phyloP scores from a whole-genome alignment of 2,888 invertebrate genomes.

The Empis livida region DNA sequence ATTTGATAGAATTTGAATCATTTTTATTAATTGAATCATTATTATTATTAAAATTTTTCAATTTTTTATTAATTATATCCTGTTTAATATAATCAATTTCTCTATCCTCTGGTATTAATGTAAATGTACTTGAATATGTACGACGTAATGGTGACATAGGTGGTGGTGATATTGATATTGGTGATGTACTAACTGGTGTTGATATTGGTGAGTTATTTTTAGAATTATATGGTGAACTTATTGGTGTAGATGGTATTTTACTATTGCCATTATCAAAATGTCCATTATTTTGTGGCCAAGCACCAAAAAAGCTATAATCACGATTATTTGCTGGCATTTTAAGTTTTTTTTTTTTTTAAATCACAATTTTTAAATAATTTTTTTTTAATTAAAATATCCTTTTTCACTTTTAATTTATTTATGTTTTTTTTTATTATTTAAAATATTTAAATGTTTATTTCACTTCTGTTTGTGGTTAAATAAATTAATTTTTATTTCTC shows the following conservation, averaged over 20 bases:
- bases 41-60: too few species aligned
- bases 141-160: conserved; percentile 41
- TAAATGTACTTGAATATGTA: conserved; percentile 45
- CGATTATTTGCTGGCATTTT: conserved; percentile 14
- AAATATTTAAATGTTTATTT: neutral
- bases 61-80: neutral
- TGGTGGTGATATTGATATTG: conserved; percentile 44
- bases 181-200: conserved; percentile 37
- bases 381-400: neutral
- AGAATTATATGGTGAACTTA: conserved; percentile 11
- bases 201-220: conserved; percentile 18
- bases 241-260: conserved; percentile 8
- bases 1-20: conserved; percentile 9
- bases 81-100: conserved; percentile 30
- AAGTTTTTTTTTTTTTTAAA: neutral
- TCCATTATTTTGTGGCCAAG: conserved; percentile 10
- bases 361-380: neutral
- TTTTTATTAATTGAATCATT: neutral
- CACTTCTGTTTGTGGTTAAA: neutral
- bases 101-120: conserved; percentile 47
- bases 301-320: conserved; percentile 11
- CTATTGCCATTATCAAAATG: conserved; percentile 2
- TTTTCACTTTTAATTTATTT: neutral
- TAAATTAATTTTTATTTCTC: neutral
- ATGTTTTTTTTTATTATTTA: neutral